Evolutionary conservation across 2,113 vertebrate genomes (phyloP), one percentile per base, ranked within the genome.

Genomic region (Athene cunicularia): DNA sequence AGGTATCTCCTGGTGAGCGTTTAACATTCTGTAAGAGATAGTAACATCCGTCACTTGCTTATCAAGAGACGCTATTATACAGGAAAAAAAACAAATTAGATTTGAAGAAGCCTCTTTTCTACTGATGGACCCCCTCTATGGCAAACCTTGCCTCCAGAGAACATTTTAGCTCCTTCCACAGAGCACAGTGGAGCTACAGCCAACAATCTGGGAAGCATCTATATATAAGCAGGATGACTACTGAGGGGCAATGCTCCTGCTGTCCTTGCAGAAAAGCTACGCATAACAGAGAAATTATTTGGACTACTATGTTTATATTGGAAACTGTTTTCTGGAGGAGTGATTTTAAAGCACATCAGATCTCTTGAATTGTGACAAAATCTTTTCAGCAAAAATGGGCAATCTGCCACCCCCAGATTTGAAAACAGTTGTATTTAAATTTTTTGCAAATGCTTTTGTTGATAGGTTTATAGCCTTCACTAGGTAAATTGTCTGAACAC

Each of bases 41-140:
- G 22, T 21, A 62, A 67, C 1, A 0, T 60, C 47, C 86, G 49
- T 32, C 41, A 37, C 14, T 50, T 32, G 6, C 33, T 83, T 27
- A 52, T 68, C 52, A 68, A 83, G 16, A 76, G n/a, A 53, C 60
- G 26, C 7, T 56, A 75, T 76, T 47, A 75, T 55, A 47, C 35
- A 20, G 28, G 14, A 4, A 3, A 1, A 2, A 41, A 4, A 12
- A 37, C n/a, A 60, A 53, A 5, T 11, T 3, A 27, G 9, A 43
- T 60, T 22, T 53, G 45, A 76, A 81, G 56, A 37, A 88, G 33
- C 22, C 4, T 60, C 52, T 76, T 58, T 49, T 52, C n/a, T 59
- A 6, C 33, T 33, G 23, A 20, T 55, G 16, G 21, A 89, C 27
- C 5, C 27, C 35, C 43, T 80, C 66, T 33, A 0, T 22, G 32